Conservation (phyloP, 2,888 invertebrate species). For the Phyto melanocephala region DNA sequence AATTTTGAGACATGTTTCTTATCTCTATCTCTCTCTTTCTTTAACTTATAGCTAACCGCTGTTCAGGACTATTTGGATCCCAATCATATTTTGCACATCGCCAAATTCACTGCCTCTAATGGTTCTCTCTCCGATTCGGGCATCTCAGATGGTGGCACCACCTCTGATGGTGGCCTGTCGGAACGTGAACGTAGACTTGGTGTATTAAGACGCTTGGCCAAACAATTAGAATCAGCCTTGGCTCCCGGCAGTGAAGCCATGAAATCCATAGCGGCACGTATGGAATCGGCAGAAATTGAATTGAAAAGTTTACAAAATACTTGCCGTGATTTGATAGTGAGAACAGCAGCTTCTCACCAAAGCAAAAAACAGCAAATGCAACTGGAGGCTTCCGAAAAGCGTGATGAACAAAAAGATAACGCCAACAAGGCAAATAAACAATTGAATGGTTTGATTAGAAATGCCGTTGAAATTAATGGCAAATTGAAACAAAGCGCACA, state of each 20-base stretch:
- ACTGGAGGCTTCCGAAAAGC: conserved; percentile 54
- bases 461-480: conserved; percentile 47
- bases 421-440: conserved; percentile 20
- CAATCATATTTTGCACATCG: conserved; percentile 76
- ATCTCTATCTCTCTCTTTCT: background rate
- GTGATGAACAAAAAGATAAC: conserved; percentile 30
- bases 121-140: conserved; percentile 87
- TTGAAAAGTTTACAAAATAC: conserved; percentile 84
- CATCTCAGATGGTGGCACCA: conserved; percentile 87
- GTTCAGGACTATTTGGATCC: conserved; percentile 77
- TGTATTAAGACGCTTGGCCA: conserved; percentile 83
- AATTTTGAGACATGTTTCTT: background rate
- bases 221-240: conserved; percentile 83
- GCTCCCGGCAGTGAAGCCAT: conserved; percentile 85
- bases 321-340: conserved; percentile 82
- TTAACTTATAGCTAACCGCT: conserved; percentile 70
- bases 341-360: conserved; percentile 78
- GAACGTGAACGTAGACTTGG: conserved; percentile 85
- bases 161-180: conserved; percentile 83
- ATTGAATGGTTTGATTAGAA: conserved; percentile 45
- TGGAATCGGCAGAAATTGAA: conserved; percentile 85
- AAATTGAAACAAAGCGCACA: conserved; percentile 22
- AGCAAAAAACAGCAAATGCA: conserved; percentile 70
- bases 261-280: conserved; percentile 82
- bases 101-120: conserved; percentile 78